Base-by-base conservation (phyloP, 2,797 vertebrate species). In the Caiman crocodilus region DNA sequence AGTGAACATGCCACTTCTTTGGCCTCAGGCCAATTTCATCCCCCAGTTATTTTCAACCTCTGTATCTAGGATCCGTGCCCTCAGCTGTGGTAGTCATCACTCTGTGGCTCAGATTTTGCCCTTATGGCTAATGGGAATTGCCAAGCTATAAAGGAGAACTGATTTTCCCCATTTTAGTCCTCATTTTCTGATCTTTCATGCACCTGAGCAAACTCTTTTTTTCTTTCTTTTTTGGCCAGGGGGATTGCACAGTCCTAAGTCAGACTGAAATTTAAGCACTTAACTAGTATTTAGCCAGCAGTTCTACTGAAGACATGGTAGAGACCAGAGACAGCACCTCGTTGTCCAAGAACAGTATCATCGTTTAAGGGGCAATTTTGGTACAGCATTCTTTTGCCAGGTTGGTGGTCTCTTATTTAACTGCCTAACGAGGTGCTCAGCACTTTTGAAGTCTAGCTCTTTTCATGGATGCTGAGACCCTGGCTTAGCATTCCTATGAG, bases 381-480 rank as follows among this genome's bases (percentile, higher is more conserved):
- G 88, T 88, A 91, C 90, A 50, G 42, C 42, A 10, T 50, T 50
- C 42, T 50, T 94, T 91, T 8, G 71, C 95, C 93, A 89, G 94
- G 90, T 93, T 96, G 90, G 85, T 65, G 84, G 84, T 10, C 42
- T 50, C 95, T 95, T 95, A 95, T 95, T 96, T 94, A 94, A 83
- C 81, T 93, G 89, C 83, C 94, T 93, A 90, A 92, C 79, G 76
- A 85, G 88, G 69, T 94, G 23, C 64, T 84, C 84, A 94, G 69
- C 56, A 91, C 88, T 91, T 88, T 93, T 94, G 94, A 93, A 92
- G 79, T 63, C 78, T 94, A 89, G 92, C 79, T 81, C 82, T 83
- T 86, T 4, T 4, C 26, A 89, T 73, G 77, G 93, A 65, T 89
- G 79, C 79, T 82, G 84, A 92, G 88, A 94, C 79, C 90, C 0